phyloP scores from a whole-genome alignment of 2,113 vertebrate species.

The Platichthys stellatus region DNA sequence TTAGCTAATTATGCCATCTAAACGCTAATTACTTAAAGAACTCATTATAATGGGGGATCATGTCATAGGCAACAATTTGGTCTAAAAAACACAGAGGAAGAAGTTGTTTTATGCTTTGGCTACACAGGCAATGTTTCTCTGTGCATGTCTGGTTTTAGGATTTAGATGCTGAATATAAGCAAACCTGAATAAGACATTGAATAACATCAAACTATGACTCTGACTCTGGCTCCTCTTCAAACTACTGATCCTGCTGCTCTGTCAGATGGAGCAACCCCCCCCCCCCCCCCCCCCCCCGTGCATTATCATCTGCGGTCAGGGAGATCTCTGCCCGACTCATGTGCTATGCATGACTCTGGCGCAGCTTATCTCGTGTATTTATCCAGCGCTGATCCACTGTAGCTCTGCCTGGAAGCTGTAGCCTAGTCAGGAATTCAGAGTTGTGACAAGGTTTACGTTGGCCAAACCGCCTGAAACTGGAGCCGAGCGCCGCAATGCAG shows the following conservation, averaged over 20 bases:
- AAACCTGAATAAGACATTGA: background rate
- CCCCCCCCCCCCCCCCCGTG: background rate
- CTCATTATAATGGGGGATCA: background rate
- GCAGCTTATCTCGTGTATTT: constrained; percentile 73
- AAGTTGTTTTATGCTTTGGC: background rate
- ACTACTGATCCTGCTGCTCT: background rate
- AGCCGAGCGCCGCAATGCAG: constrained; percentile 64
- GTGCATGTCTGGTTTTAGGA: background rate
- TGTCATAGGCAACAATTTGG: background rate
- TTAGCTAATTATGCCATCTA: too few species aligned
- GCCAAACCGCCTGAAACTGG: constrained; percentile 74
- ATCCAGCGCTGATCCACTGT: constrained; percentile 68
- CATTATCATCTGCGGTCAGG: constrained; percentile 30
- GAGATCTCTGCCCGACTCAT: constrained; percentile 33
- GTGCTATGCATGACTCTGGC: constrained; percentile 50
- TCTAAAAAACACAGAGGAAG: background rate
- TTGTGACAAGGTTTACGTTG: constrained; percentile 82
- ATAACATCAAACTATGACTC: background rate
- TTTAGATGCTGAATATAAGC: background rate
- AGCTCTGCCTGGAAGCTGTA: constrained; percentile 77
- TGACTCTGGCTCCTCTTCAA: constrained; percentile 1
- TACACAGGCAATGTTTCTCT: background rate
- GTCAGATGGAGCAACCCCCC: constrained; percentile 24
- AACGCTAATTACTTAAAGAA: too few species aligned
- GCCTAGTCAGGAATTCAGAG: constrained; percentile 74